Evolutionary conservation across 2,888 invertebrate genomes (phyloP), one percentile per base, ranked within the genome.

Genomic region (Sisyra nigra): DNA sequence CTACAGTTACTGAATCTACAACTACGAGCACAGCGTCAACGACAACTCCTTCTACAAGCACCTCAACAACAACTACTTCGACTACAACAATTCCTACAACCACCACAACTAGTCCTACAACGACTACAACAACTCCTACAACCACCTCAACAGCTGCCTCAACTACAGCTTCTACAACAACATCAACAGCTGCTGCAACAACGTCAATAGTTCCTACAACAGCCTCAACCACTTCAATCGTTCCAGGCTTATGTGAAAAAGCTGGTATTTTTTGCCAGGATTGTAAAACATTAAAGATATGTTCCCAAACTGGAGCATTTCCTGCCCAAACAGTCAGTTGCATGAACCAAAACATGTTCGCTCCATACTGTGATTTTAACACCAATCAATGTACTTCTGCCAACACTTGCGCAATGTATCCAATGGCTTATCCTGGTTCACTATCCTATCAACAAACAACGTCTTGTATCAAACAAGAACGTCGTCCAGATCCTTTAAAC

Each of bases 401-500:
- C 1, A 35, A 24, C 15, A 32, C 37, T 15, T 37, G 37, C 24
- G 7, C 3, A 24, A 5, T 24, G 24, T 24, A 5, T 24, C 24
- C 24, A 3, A 24, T 24, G 24, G 3, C 7, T 24, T 24, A 24
- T 24, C 24, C 24, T 5, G 24, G 24, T 24, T 24, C 3, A 3
- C 3, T 24, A 5, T 24, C 24, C n/a, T n/a, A n/a, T 19, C 37
- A 3, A 37, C 17, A 18, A 18, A 3, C 17, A 18, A n/a, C 17
- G 19, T 15, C 40, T 7, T 40, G 40, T 30, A 10, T 14, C n/a
- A 11, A 31, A 9, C 15, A 13, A 15, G 40, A 31, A 13, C 31
- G 31, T 15, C 31, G n/a, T 11, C 45, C 45, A 37, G 36, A 40
- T 45, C 30, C 43, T 9, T 36, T 17, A 13, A 40, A 45, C n/a